phyloP scores from a whole-genome alignment of 92 coral and sea anemone species.

The Porites divaricata region DNA sequence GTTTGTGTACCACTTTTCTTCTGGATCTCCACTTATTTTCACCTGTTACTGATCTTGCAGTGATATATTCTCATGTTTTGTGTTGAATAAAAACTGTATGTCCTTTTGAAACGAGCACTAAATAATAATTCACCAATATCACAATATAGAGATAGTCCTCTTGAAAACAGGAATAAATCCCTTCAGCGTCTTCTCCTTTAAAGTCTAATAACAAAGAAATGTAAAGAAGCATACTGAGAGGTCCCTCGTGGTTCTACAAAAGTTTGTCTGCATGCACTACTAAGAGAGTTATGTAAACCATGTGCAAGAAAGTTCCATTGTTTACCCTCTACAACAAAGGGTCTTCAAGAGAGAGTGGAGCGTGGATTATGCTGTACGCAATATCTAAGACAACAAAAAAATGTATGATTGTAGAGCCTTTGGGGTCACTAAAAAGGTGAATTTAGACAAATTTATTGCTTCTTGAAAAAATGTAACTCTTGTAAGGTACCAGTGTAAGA shows the following conservation, averaged over 20 bases:
- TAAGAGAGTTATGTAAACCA: constrained; percentile 26
- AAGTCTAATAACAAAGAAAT: background rate
- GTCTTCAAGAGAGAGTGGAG: background rate
- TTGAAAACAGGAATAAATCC: background rate
- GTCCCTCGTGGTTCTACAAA: constrained; percentile 8
- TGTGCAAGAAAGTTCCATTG: constrained; percentile 1
- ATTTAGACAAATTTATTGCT: background rate
- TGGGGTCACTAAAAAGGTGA: background rate
- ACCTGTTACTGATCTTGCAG: constrained; percentile 16
- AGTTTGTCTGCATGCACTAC: constrained; percentile 3
- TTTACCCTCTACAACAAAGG: background rate
- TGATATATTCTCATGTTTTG: constrained; percentile 21
- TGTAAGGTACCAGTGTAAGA: background rate
- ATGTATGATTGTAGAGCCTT: background rate
- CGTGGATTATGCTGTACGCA: background rate
- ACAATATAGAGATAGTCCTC: background rate
- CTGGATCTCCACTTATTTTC: constrained; percentile 13
- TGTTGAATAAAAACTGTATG: constrained; percentile 16
- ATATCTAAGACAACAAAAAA: background rate
- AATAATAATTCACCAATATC: constrained; percentile 6
- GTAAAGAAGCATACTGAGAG: background rate
- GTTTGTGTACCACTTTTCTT: constrained; percentile 7
- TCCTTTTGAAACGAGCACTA: background rate
- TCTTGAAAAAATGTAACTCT: background rate
- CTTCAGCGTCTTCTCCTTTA: background rate